Evolutionary conservation across 2,113 vertebrate species (phyloP).

Genomic region (Syrrhaptes paradoxus): DNA sequence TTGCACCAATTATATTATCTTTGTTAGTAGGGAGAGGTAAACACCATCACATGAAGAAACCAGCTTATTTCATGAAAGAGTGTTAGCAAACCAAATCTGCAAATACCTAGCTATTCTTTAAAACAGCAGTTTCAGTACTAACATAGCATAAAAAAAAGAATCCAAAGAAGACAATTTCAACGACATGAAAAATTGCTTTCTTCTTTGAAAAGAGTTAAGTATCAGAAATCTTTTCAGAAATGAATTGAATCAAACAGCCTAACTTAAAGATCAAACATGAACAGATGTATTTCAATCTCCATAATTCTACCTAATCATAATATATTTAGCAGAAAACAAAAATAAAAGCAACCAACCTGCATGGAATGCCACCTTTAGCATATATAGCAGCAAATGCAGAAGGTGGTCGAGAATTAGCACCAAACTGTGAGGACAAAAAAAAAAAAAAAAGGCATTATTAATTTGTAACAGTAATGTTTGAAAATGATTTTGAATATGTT

Average conservation of each 20-base stretch:
- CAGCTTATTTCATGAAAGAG: background rate
- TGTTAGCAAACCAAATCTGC: background rate
- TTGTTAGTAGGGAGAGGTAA: background rate
- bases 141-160: background rate
- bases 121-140: background rate
- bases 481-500: background rate
- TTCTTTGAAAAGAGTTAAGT: background rate
- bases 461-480: background rate
- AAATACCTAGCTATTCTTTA: background rate
- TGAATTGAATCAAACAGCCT: background rate
- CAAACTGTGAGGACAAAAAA: constrained; percentile 69
- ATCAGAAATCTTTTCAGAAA: background rate
- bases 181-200: background rate
- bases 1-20: background rate
- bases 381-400: constrained; percentile 81
- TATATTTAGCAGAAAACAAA: background rate
- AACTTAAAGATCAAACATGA: background rate
- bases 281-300: background rate
- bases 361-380: constrained; percentile 82
- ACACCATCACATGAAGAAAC: background rate
- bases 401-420: constrained; percentile 43
- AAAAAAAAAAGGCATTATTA: background rate
- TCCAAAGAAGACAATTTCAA: background rate
- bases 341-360: constrained; percentile 72
- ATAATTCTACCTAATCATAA: background rate